A percentile compares a stretch with the other conserved stretches of the same genome.
These are phyloP conservation scores for Melitaea cinxia DNA, from an alignment of 1,140 invertebrate genomes.

Conservation along the genomic window DNA sequence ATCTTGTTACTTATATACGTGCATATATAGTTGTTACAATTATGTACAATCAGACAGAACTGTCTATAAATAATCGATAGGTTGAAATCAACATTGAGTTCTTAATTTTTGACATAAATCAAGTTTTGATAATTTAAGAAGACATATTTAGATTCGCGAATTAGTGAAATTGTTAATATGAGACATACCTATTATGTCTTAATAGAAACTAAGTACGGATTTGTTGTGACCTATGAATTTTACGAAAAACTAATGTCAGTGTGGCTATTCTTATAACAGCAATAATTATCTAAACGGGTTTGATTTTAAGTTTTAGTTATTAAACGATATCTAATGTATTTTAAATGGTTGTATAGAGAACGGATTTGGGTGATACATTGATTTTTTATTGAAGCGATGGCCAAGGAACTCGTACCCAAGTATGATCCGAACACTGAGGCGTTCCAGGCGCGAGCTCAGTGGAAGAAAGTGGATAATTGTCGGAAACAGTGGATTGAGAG, in stretches of 20 bases:
- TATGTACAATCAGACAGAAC: too few species aligned
- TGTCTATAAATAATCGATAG: too few species aligned
- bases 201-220: too few species aligned
- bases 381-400: constrained; percentile 42
- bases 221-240: background rate
- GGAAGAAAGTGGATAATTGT: constrained; percentile 73
- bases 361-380: background rate
- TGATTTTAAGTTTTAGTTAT: constrained; percentile 1
- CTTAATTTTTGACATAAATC: too few species aligned
- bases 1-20: too few species aligned
- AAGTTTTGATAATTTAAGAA: too few species aligned
- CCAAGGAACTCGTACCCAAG: constrained; percentile 48
- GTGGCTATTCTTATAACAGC: background rate
- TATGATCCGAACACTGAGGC: constrained; percentile 71
- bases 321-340: background rate
- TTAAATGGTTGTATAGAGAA: background rate
- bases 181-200: too few species aligned
- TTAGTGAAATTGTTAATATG: too few species aligned
- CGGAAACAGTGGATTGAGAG: constrained; percentile 64
- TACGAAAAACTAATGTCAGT: background rate
- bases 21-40: too few species aligned
- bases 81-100: too few species aligned
- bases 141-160: too few species aligned
- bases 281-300: constrained; percentile 8
- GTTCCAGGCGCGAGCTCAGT: constrained; percentile 71